Evolutionary conservation across 2,888 invertebrate species (phyloP).

Genomic region (Ophraella communa): DNA sequence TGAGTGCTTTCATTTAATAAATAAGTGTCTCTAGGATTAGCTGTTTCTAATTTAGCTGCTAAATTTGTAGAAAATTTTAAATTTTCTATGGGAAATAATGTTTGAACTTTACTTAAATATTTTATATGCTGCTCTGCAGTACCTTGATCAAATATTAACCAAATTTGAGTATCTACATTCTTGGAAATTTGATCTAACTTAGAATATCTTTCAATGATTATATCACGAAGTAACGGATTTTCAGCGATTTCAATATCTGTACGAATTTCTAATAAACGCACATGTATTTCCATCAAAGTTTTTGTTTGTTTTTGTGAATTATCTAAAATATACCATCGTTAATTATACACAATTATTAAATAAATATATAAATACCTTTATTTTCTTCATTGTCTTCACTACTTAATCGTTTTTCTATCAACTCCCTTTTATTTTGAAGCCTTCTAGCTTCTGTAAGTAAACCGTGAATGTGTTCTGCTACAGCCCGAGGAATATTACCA

Average conservation of each 20-base stretch:
- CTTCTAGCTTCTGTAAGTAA: slow-evolving; percentile 64
- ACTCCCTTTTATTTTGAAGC: slow-evolving; percentile 60
- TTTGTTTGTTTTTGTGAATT: slow-evolving; percentile 53
- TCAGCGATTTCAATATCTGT: slow-evolving; percentile 67
- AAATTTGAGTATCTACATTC: slow-evolving; percentile 47
- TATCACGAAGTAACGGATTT: slow-evolving; percentile 65
- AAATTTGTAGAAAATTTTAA: slow-evolving; percentile 59
- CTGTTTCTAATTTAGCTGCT: slow-evolving; percentile 56
- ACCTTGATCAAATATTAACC: slow-evolving; percentile 62
- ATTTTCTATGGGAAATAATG: slow-evolving; percentile 53
- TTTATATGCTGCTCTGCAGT: slow-evolving; percentile 60
- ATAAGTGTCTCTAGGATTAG: slow-evolving; percentile 61
- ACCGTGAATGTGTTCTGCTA: slow-evolving; percentile 63
- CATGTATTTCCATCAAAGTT: slow-evolving; percentile 64
- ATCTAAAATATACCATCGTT: slow-evolving; percentile 37
- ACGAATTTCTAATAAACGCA: slow-evolving; percentile 65
- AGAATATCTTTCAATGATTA: slow-evolving; percentile 52
- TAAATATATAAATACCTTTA: slow-evolving; percentile 19
- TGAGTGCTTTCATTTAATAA: slow-evolving; percentile 63
- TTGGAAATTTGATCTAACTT: slow-evolving; percentile 31
- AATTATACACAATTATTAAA: slow-evolving; percentile 39
- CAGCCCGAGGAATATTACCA: slow-evolving; percentile 61
- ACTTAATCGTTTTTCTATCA: slow-evolving; percentile 58
- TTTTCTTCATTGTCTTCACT: slow-evolving; percentile 41
- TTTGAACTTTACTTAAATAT: slow-evolving; percentile 59